Evolutionary conservation across 2,888 invertebrate genomes (phyloP).

Genomic region (Brachypterus glaber): DNA sequence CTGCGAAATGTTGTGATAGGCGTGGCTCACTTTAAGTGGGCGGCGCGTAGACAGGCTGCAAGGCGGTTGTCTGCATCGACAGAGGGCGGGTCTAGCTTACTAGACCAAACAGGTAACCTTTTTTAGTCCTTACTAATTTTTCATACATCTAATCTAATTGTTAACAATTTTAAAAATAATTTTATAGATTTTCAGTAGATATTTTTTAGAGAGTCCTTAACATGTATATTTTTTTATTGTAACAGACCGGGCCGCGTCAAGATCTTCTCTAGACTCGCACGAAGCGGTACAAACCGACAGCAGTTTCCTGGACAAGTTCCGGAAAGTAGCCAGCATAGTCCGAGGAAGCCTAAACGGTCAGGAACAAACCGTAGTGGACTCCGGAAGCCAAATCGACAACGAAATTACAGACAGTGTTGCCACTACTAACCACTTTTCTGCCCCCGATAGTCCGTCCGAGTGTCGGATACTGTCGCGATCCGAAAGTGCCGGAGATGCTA

Average conservation of each 20-base stretch:
- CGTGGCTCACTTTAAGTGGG: conserved; percentile 78
- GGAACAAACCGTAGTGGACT: conserved; percentile 22
- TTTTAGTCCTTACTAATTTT: neutral
- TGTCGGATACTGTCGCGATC: conserved; percentile 50
- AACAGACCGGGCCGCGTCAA: conserved; percentile 36
- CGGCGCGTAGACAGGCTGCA: conserved; percentile 54
- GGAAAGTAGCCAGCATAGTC: conserved; percentile 52
- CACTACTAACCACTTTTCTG: conserved; percentile 23
- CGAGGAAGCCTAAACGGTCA: conserved; percentile 35
- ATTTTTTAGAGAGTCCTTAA: neutral
- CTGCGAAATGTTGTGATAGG: conserved; percentile 85
- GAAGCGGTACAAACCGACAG: conserved; percentile 34
- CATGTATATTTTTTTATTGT: conserved; percentile 6
- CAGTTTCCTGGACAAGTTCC: conserved; percentile 48
- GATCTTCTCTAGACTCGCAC: conserved; percentile 39
- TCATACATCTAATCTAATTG: too few species aligned
- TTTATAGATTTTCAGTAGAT: too few species aligned
- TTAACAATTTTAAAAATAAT: too few species aligned
- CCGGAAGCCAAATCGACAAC: conserved; percentile 13
- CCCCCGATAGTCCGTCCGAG: conserved; percentile 55
- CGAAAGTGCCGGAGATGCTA: conserved; percentile 71
- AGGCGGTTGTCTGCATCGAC: conserved; percentile 43
- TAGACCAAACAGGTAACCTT: neutral
- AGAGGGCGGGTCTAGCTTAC: conserved; percentile 33
- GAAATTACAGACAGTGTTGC: neutral